A percentile compares a stretch with the other conserved stretches of the same genome.
Conservation (phyloP, 2,113 vertebrate species). For the Oxyura jamaicensis region DNA sequence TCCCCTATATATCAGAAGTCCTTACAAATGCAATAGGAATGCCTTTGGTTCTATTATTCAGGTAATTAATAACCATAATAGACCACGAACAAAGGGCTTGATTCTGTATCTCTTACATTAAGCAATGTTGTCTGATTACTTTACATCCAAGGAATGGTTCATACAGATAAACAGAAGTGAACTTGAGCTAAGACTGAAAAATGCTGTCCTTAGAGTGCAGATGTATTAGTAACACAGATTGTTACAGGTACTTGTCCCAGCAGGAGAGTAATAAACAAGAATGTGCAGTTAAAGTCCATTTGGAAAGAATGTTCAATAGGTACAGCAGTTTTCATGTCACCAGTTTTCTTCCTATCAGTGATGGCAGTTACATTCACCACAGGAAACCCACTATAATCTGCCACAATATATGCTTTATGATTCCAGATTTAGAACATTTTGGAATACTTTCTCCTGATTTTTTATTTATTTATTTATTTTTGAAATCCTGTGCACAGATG, state of each 20-base stretch:
- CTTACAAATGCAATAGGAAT: neutral
- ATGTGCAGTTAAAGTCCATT: neutral
- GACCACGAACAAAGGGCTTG: neutral
- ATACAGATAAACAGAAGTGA: neutral
- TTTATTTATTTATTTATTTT: neutral
- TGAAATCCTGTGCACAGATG: neutral
- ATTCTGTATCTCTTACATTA: neutral
- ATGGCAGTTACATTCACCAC: neutral
- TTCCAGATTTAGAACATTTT: neutral
- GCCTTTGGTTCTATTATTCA: neutral
- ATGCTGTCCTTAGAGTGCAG: neutral
- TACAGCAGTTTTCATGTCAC: neutral
- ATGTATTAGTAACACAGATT: neutral
- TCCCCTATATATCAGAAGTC: neutral
- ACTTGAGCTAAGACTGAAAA: neutral
- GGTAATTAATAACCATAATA: neutral
- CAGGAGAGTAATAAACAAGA: conserved; percentile 13
- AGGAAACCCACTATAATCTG: conserved; percentile 17
- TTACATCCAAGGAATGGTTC: neutral
- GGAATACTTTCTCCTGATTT: neutral
- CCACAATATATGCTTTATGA: neutral
- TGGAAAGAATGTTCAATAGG: neutral
- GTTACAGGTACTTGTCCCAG: conserved; percentile 2
- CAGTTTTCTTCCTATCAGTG: neutral
- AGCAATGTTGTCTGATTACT: neutral